Base-by-base conservation (phyloP, 2,113 vertebrate species). In the Rattus rattus region DNA sequence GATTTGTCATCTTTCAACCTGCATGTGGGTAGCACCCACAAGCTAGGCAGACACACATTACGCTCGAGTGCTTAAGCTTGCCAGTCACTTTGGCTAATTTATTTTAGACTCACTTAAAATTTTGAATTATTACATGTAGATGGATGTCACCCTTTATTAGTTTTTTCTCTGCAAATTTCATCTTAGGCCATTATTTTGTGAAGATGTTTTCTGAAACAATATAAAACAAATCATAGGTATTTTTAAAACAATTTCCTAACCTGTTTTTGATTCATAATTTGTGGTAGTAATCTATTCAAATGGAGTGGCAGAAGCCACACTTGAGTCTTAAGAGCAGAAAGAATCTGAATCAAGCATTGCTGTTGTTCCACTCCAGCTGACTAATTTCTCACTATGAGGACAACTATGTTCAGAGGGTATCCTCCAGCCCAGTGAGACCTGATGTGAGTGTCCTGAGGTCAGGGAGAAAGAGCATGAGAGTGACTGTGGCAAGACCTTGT, bases 171-270 rank as follows among this genome's bases (percentile, higher is more conserved):
- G 43, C 59, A 61, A 88, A 94, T 47, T 92, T 61, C 72, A 2
- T 56, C n/a, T 77, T 92, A 59, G 33, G 52, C 52, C 73, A 65
- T 90, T 77, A 65, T 28, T 94, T 90, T 70, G 20, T 88, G 83
- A 96, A 91, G 73, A 36, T 52, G 65, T 90, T 86, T 91, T 84
- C 63, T 95, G 73, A 73, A 94, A 28, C 77, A 92, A 26, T 70
- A 1, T 65, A 33, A 86, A 59, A 80, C 17, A 79, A 92, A 43
- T 85, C n/a, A 94, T 20, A 81, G 22, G 43, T n/a, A 59, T 22
- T 77, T 43, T 43, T 43, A 43, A 43, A 67, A 39, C 22, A 77
- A 52, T 75, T 95, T 92, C 56, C 33, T 88, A 73, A 63, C 49
- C 73, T 95, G 56, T 94, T 84, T 70, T 77, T 28, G 59, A 28